Evolutionary conservation across 1,140 invertebrate genomes (phyloP).

Genomic region (Zophobas atratus): DNA sequence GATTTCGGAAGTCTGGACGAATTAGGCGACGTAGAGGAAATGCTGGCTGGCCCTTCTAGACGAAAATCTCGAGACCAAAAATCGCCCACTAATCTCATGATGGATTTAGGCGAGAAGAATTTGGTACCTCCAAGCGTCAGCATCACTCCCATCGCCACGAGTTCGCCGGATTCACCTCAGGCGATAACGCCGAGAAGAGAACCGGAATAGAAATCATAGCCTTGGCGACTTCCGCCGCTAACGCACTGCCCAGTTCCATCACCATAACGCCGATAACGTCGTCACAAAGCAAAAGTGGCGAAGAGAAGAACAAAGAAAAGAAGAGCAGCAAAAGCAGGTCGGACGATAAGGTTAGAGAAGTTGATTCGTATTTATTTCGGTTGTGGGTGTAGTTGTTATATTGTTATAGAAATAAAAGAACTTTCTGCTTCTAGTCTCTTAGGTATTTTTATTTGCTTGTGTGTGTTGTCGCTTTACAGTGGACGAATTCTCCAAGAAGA

Average conservation of each 20-base stretch:
- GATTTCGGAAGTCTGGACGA: slow-evolving; percentile 74
- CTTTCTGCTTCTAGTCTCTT: too few relatives aligned
- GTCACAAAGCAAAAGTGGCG: slow-evolving; percentile 71
- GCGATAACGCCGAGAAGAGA: slow-evolving; percentile 67
- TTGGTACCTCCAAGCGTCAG: slow-evolving; percentile 83
- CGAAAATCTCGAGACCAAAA: slow-evolving; percentile 68
- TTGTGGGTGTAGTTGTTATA: not conserved
- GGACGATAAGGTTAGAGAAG: slow-evolving; percentile 68
- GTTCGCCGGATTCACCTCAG: slow-evolving; percentile 70
- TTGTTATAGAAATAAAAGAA: too few relatives aligned
- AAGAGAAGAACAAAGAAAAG: slow-evolving; percentile 76
- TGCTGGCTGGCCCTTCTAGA: slow-evolving; percentile 67
- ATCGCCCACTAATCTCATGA: slow-evolving; percentile 57
- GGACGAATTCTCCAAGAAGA: too few relatives aligned
- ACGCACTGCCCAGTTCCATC: slow-evolving; percentile 82
- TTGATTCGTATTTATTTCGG: not conserved
- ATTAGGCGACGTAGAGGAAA: slow-evolving; percentile 73
- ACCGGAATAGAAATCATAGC: slow-evolving; percentile 88
- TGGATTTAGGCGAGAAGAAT: slow-evolving; percentile 75
- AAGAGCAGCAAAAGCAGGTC: slow-evolving; percentile 76
- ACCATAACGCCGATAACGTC: slow-evolving; percentile 87
- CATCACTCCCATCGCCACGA: slow-evolving; percentile 79
- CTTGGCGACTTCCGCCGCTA: slow-evolving; percentile 75
- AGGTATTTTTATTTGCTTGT: too few relatives aligned
- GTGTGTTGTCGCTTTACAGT: too few relatives aligned